Conservation (phyloP, 2,797 vertebrate genomes). For the Linurgus olivaceus region DNA sequence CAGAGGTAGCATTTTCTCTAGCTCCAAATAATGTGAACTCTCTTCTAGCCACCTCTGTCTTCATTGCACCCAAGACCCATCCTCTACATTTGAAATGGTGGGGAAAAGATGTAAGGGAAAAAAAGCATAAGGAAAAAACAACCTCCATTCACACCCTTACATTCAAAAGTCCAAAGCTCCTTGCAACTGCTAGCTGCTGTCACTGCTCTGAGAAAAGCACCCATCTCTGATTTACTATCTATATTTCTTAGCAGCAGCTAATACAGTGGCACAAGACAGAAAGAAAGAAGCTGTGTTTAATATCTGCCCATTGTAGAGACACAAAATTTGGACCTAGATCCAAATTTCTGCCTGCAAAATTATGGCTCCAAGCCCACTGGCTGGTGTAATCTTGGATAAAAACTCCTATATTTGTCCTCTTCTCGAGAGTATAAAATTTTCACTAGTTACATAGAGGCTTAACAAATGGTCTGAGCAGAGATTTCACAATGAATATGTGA, state of each 20-base stretch:
- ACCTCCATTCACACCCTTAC: background rate
- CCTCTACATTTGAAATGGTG: background rate
- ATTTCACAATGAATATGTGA: conserved; percentile 51
- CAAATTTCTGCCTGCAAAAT: background rate
- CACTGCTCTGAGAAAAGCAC: background rate
- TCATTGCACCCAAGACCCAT: background rate
- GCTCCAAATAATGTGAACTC: background rate
- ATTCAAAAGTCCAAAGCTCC: background rate
- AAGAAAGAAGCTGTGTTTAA: background rate
- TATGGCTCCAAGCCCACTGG: background rate
- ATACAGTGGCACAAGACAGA: background rate
- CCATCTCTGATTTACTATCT: background rate
- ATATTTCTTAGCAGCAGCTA: background rate
- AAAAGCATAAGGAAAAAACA: background rate
- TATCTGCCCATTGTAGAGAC: background rate
- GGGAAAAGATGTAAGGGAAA: background rate
- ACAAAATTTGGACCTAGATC: background rate
- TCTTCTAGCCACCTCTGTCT: background rate
- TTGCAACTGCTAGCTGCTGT: background rate
- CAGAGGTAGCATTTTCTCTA: background rate
- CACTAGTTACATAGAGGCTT: background rate
- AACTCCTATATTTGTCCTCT: background rate
- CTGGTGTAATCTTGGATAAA: background rate
- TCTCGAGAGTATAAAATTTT: background rate
- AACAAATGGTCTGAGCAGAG: conserved; percentile 41